A percentile compares a stretch with the other conserved stretches of the same genome.
Evolutionary conservation across 2,797 vertebrate genomes (phyloP).

Genomic region (Sebastes hopkinsi): DNA sequence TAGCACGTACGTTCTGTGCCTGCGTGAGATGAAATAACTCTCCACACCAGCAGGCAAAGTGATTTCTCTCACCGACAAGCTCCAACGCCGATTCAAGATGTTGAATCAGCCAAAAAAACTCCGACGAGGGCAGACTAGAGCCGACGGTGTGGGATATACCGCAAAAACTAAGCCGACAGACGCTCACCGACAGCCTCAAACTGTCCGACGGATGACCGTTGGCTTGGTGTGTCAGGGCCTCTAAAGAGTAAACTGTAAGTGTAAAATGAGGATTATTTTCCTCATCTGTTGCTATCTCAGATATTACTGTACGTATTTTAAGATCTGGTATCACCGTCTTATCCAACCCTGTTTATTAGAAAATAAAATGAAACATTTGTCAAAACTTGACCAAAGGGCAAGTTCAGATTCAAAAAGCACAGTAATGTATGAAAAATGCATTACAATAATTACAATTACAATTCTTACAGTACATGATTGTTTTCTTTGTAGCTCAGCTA

Average conservation of each 20-base stretch:
- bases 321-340: neutral
- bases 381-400: neutral
- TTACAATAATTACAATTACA: neutral
- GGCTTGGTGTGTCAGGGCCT: too few relatives aligned
- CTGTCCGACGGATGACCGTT: too few relatives aligned
- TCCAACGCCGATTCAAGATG: too few relatives aligned
- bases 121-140: too few relatives aligned
- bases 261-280: conserved; percentile 12
- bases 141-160: too few relatives aligned
- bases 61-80: too few relatives aligned
- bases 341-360: neutral
- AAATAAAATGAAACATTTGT: neutral
- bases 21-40: too few relatives aligned
- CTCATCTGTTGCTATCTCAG: conserved; percentile 1
- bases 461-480: neutral
- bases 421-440: neutral
- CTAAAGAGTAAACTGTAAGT: neutral
- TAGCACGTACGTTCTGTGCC: too few relatives aligned
- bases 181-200: too few relatives aligned
- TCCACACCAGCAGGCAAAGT: too few relatives aligned
- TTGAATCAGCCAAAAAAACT: too few relatives aligned
- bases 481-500: neutral
- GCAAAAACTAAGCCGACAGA: too few relatives aligned
- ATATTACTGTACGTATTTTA: neutral
- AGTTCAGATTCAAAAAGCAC: neutral